These are phyloP conservation scores for Nasonia vitripennis DNA, from an alignment of 1,140 invertebrate genomes.

Conservation along the genomic window DNA sequence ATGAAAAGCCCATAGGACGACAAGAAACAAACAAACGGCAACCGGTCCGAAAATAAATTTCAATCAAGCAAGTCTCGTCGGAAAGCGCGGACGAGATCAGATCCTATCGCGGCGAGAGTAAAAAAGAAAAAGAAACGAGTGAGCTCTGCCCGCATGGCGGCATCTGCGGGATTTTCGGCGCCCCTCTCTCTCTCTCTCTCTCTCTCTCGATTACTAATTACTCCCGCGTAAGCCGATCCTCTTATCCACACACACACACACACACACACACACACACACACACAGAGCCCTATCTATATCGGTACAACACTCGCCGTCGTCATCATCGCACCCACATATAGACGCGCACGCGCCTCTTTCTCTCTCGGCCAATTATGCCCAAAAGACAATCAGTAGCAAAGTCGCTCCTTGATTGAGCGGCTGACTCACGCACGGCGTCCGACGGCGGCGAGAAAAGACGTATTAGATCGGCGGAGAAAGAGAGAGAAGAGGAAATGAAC, in stretches of 20 bases:
- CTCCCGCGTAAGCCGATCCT: conserved; percentile 29
- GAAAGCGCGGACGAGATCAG: neutral
- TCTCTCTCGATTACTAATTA: conserved; percentile 11
- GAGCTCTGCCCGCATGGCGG: conserved; percentile 23
- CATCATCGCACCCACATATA: conserved; percentile 24
- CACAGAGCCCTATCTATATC: neutral
- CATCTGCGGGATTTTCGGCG: conserved; percentile 27
- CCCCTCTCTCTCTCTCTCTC: neutral
- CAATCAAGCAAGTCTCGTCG: conserved; percentile 11
- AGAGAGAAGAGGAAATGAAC: neutral
- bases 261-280: neutral
- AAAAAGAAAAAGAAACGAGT: neutral
- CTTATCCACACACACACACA: neutral
- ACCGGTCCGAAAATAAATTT: conserved; percentile 21
- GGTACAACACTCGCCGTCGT: neutral
- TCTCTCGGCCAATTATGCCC: conserved; percentile 63
- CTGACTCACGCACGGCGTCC: conserved; percentile 62
- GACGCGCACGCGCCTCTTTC: neutral
- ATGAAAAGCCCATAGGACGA: neutral
- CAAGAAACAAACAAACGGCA: neutral
- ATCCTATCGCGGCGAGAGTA: neutral
- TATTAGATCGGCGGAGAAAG: neutral
- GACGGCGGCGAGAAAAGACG: conserved; percentile 19
- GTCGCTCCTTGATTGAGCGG: conserved; percentile 69
- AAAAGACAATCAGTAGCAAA: conserved; percentile 70